Conservation (phyloP, 2,797 vertebrate genomes). For the Vireo griseus region DNA sequence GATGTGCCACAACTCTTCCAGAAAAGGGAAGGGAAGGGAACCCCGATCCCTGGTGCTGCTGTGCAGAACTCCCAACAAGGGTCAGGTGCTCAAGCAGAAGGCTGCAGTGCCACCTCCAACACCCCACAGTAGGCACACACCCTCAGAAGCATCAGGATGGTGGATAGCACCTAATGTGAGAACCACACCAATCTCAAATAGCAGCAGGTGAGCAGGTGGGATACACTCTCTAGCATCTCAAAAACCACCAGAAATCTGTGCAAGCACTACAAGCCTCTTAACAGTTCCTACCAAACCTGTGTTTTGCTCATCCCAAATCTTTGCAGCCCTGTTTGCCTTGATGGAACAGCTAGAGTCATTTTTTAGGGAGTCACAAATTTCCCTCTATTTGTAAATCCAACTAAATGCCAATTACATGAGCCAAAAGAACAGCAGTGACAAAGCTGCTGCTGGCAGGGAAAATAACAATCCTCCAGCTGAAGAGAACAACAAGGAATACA, state of each 20-base stretch:
- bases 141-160: neutral
- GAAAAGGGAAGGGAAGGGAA: neutral
- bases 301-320: neutral
- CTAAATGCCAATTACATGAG: neutral
- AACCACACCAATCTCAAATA: neutral
- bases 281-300: neutral
- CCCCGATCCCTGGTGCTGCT: fast-evolving
- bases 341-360: neutral
- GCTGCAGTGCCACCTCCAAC: neutral
- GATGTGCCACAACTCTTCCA: neutral
- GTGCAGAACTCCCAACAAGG: neutral
- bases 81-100: neutral
- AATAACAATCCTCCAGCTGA: neutral
- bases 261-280: neutral
- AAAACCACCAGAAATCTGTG: neutral
- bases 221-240: neutral
- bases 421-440: neutral
- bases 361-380: neutral
- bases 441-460: neutral
- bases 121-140: neutral
- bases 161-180: neutral
- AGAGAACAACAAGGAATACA: neutral
- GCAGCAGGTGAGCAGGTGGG: neutral
- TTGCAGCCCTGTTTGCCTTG: neutral
- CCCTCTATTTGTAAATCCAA: neutral